These are phyloP conservation scores for Gila orcuttii DNA, from an alignment of 2,113 vertebrate genomes.

Conservation along the genomic window DNA sequence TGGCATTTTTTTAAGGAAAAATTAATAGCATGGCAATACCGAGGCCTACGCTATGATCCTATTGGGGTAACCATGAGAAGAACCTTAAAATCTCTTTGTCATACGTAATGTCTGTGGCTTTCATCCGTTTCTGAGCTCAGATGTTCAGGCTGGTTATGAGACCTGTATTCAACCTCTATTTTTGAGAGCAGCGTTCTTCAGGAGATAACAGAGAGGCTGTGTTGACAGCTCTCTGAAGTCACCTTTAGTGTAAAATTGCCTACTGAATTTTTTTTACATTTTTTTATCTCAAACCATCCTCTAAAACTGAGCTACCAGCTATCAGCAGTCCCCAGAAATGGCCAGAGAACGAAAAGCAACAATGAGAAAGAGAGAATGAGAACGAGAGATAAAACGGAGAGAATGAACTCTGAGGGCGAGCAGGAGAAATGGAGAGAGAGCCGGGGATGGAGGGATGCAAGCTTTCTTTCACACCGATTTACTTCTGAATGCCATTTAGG, in stretches of 20 bases:
- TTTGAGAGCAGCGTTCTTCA: neutral
- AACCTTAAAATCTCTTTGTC: slow-evolving; percentile 41
- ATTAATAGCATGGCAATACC: slow-evolving; percentile 1
- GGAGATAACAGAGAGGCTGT: slow-evolving; percentile 39
- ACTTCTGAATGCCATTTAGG: slow-evolving; percentile 16
- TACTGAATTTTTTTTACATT: neutral
- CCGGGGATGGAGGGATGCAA: neutral
- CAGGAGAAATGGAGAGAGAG: slow-evolving; percentile 18
- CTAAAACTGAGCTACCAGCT: slow-evolving; percentile 48
- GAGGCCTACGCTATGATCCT: neutral
- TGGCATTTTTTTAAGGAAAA: neutral
- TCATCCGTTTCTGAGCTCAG: slow-evolving; percentile 16
- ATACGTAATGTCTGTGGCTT: slow-evolving; percentile 38
- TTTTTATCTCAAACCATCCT: slow-evolving; percentile 45
- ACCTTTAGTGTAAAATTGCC: slow-evolving; percentile 54
- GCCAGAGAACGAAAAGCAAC: slow-evolving; percentile 32
- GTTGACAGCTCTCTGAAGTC: slow-evolving; percentile 45
- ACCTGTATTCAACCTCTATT: slow-evolving; percentile 39
- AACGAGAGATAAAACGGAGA: slow-evolving; percentile 18
- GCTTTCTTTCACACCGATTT: slow-evolving; percentile 40
- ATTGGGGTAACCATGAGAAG: slow-evolving; percentile 20
- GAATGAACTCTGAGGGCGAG: slow-evolving; percentile 35
- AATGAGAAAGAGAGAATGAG: neutral
- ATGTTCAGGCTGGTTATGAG: slow-evolving; percentile 38
- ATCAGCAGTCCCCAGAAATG: slow-evolving; percentile 46